Base-by-base conservation (phyloP, 1,140 invertebrate genomes). In the Euborellia annulipes region DNA sequence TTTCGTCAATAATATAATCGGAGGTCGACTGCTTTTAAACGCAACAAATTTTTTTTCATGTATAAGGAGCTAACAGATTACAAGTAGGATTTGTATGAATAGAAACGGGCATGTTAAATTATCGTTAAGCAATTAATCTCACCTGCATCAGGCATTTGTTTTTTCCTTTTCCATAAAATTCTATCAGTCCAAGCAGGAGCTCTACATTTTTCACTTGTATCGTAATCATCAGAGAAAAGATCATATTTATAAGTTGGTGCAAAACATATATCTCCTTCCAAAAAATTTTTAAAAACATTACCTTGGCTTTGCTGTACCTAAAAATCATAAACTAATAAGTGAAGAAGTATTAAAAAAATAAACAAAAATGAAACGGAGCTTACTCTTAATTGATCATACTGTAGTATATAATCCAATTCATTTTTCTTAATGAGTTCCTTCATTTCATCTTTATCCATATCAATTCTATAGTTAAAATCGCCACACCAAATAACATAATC, bases 401-500 rank as follows among this genome's bases (percentile, higher is more conserved):
- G 75, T 16, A 94, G 63, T 37, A 98, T 73, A 37, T 78, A 67
- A 46, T 76, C 65, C 49, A 87, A 76, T 58, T 95, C 84, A 47
- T 84, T 76, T 46, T 77, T 72, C 40, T 74, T 74, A 2, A 97
- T 75, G 47, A 85, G 67, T 45, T 86, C 78, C 60, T 93, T 89
- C 48, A 97, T 82, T 59, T 96, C 87, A 11, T 97, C 92, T 59
- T 91, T 92, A 43, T 86, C 79, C 72, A 98, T 78, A 61, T 97
- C 93, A 48, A 99, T 83, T 45, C 96, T 73, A 60, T 98, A 99
- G 63, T 99, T 99, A 64, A 99, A 98, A 69, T 99, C 96, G 0
- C 96, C 96, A 64, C 92, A 94, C 94, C 95, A 99, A 63, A 99
- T 98, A 0, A 98, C 79, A 64, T 94, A 96, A 68, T 99, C 95